Percentiles rank a stretch among this genome's conserved stretches.
Evolutionary conservation across 1,140 invertebrate species (phyloP).

Genomic region (Brachionus manjavacas): DNA sequence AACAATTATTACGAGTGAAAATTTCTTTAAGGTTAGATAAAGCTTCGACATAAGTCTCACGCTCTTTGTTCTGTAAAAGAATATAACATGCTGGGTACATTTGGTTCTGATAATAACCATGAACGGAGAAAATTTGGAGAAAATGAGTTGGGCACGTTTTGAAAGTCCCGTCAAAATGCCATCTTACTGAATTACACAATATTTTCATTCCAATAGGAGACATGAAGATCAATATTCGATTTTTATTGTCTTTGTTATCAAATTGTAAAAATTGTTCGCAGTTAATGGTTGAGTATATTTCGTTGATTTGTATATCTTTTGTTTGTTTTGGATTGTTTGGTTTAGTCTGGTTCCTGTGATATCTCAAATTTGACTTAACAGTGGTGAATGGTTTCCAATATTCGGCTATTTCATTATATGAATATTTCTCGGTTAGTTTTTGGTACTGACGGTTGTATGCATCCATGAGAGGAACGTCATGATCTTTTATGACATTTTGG

Average conservation of each 20-base stretch:
- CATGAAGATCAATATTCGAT: conserved; percentile 2
- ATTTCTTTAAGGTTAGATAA: neutral
- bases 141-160: neutral
- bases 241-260: neutral
- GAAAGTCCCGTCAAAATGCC: conserved; percentile 4
- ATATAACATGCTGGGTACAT: neutral
- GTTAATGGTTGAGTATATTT: neutral
- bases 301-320: conserved; percentile 3
- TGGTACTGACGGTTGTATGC: neutral
- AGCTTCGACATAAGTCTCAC: neutral
- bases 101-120: conserved; percentile 8
- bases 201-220: neutral
- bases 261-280: conserved; percentile 1
- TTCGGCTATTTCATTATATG: neutral
- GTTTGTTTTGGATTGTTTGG: neutral
- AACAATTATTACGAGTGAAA: neutral
- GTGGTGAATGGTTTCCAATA: neutral
- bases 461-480: neutral
- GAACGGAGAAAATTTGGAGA: neutral
- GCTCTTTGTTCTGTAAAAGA: neutral
- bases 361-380: neutral
- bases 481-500: no score
- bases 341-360: neutral
- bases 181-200: neutral
- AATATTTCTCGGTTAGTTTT: neutral